A percentile compares a stretch with the other conserved stretches of the same genome.
Evolutionary conservation across 2,888 invertebrate genomes (phyloP).

Genomic region (Apamea monoglypha): DNA sequence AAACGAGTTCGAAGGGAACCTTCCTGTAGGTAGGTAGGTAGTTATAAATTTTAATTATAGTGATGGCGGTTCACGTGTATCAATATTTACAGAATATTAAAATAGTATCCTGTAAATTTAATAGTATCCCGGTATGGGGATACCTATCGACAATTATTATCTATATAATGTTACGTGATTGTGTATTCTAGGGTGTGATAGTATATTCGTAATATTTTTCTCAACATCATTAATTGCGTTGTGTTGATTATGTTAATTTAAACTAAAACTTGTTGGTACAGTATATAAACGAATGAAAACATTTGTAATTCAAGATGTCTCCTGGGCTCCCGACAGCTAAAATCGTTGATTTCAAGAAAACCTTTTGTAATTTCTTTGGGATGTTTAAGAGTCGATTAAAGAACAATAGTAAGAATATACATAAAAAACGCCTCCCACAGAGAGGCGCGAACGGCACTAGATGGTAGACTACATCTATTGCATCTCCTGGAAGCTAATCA

Average conservation of each 20-base stretch:
- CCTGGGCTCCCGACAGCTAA: not conserved
- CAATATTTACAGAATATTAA: not conserved
- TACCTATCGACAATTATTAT: no score
- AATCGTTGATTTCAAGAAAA: not conserved
- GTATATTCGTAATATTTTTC: not conserved
- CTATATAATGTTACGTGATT: not conserved
- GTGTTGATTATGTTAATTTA: not conserved
- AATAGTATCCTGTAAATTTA: no score
- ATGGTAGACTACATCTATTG: not conserved
- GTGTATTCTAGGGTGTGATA: not conserved
- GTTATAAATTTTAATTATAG: not conserved
- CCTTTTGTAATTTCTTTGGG: not conserved
- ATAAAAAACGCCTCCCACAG: not conserved
- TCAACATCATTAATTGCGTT: not conserved
- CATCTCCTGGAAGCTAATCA: not conserved
- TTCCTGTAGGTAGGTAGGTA: not conserved
- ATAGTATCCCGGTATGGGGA: no score
- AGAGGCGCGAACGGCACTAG: not conserved
- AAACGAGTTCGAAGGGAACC: not conserved
- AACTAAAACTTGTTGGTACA: not conserved
- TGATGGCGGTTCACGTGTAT: not conserved
- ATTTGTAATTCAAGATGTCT: not conserved
- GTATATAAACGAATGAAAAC: not conserved
- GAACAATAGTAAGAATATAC: not conserved
- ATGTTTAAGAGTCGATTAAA: not conserved